Base-by-base conservation (phyloP, 92 coral and sea anemone species). In the Anthopleura xanthogrammica region DNA sequence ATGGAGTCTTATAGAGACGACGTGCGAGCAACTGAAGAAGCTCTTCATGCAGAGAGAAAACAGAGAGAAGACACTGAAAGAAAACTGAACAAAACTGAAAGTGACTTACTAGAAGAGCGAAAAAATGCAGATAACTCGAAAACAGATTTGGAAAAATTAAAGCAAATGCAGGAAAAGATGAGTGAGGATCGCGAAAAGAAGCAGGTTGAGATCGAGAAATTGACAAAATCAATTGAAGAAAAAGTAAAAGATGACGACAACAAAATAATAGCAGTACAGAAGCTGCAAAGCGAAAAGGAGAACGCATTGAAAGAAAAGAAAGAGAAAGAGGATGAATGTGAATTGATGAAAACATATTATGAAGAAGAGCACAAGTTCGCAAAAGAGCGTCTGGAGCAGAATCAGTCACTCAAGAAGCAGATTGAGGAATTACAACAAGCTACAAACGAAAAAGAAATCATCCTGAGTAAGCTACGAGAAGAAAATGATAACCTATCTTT, bases 341-440 rank as follows among this genome's bases (percentile, higher is more conserved):
- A 62, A 50, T 77, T 75, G 14, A 41, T 85, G 19, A 75, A 83
- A 43, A 78, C 64, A n/a, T 73, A 84, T 56, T 88, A 85, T 78
- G 87, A 87, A 36, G 91, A 90, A 75, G 90, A 85, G 60, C 83
- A 85, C 42, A 60, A 78, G 41, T 82, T 87, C 73, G 87, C 91
- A 13, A 41, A 81, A 74, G 87, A 90, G 39, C 82, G 88, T 36
- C 88, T 85, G 8, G 83, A 86, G 41, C 87, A 80, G 62, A 77
- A 80, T 46, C 77, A 85, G 65, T 60, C 70, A 10, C 64, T 91
- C 43, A 85, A 78, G 58, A 82, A 76, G 50, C 87, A 88, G 46
- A 40, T 91, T 9, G 81, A 83, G 24, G 88, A 82, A 54, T 42
- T 80, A 60, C 81, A 79, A 83, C 23, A 75, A 22, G 60, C 76